Percentiles rank a stretch among this genome's conserved stretches.
Evolutionary conservation across 2,888 invertebrate genomes (phyloP).

Genomic region (Dione vanillae): DNA sequence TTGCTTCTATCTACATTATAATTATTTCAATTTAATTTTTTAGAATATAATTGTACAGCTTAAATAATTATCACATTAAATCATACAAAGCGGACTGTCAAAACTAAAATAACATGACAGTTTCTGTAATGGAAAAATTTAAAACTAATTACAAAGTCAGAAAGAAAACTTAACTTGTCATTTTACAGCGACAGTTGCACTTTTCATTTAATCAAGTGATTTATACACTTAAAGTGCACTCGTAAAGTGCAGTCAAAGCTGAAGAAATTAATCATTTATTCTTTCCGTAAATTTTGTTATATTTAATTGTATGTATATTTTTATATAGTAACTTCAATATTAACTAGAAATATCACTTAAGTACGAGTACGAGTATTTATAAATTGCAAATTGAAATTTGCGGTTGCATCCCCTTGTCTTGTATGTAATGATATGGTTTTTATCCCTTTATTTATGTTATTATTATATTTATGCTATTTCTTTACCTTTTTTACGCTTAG

Average conservation of each 20-base stretch:
- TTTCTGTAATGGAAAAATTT: constrained; percentile 3
- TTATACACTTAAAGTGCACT: constrained; percentile 42
- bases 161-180: constrained; percentile 26
- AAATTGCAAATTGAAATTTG: no score
- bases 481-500: no score
- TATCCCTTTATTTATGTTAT: no score
- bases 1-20: no score
- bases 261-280: constrained; percentile 39
- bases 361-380: no score
- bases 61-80: neutral
- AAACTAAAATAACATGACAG: neutral
- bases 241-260: constrained; percentile 30
- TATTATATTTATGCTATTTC: no score
- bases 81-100: neutral
- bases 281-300: constrained; percentile 29
- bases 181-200: constrained; percentile 22
- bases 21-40: no score
- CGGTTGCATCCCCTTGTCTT: no score
- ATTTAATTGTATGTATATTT: no score
- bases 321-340: neutral
- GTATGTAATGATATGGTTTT: no score
- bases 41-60: no score
- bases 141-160: constrained; percentile 20
- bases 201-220: constrained; percentile 37
- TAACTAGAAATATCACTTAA: neutral